Evolutionary conservation across 2,888 invertebrate genomes (phyloP), one percentile per base, ranked within the genome.

Genomic region (Acanthosoma haemorrhoidale): DNA sequence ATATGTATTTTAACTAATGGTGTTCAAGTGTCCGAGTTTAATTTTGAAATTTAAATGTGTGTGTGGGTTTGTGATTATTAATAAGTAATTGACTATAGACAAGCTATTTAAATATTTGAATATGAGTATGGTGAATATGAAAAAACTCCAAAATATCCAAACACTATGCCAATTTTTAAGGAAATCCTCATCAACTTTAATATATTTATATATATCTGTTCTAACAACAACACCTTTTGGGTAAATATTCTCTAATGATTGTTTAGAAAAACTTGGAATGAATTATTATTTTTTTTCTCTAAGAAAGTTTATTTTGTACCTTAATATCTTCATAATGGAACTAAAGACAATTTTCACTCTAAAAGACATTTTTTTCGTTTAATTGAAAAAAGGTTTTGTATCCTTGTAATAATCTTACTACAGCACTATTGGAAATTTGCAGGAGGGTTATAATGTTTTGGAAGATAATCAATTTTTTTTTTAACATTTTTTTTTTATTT

Each of bases 171-270:
- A 41, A 41, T 64, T 64, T 64, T 41, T 41, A 64, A 36, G 39
- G 8, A 64, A 64, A 64, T 64, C 64, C 57, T 64, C 38, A 64
- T 18, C 64, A 21, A 41, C n/a, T 64, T 36, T 64, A 63, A 38
- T 63, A 63, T 67, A 67, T 31, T 51, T 25, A 51, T 66, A 51
- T 66, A 66, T 66, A 57, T 57, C 57, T 67, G 67, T 38, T 67
- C 67, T 67, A 67, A 67, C 32, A 43, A 67, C 67, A 67, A 67
- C 67, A 67, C 51, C 67, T 34, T 60, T 60, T 57, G 67, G 57
- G 57, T 67, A 67, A 57, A 57, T 67, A 67, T 67, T 15, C 60
- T 60, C 67, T 67, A 51, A 67, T 43, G 57, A 31, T 67, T 67
- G 32, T 34, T 67, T 67, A 67, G 57, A 67, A 67, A 67, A 64